phyloP scores from a whole-genome alignment of 2,113 vertebrate species.

The Tychaedon coryphoeus region DNA sequence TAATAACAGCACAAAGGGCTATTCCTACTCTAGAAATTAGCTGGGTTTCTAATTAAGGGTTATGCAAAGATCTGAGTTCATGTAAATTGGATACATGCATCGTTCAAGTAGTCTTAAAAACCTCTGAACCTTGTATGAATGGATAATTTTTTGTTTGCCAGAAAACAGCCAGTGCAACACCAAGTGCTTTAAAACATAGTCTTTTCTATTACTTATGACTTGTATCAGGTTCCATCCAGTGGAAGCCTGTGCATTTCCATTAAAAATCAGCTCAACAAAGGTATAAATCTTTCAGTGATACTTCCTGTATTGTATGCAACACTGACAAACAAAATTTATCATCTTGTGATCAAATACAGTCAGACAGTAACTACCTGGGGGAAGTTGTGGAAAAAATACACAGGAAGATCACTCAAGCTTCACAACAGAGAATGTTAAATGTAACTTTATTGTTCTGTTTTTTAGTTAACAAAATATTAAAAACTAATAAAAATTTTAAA shows the following conservation, averaged over 20 bases:
- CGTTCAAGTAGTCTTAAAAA: neutral
- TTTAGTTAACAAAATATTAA: neutral
- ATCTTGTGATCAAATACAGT: neutral
- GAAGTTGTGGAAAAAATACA: neutral
- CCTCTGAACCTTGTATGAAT: neutral
- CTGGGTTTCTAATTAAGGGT: neutral
- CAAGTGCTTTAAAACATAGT: neutral
- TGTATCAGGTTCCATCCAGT: neutral
- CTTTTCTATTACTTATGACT: neutral
- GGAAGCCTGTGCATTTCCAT: neutral
- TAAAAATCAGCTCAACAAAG: neutral
- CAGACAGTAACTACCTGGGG: neutral
- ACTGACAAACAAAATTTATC: neutral
- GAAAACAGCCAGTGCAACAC: neutral
- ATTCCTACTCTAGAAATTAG: neutral
- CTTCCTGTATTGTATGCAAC: neutral
- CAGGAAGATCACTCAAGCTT: neutral
- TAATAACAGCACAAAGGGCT: neutral
- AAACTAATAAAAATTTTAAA: neutral
- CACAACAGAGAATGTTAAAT: neutral
- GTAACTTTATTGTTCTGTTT: neutral
- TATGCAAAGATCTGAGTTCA: neutral
- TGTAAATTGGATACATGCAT: fast-evolving
- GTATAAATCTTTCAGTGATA: neutral
- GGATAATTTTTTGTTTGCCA: neutral